Base-by-base conservation (phyloP, 2,113 vertebrate genomes). In the Labrus mixtus region DNA sequence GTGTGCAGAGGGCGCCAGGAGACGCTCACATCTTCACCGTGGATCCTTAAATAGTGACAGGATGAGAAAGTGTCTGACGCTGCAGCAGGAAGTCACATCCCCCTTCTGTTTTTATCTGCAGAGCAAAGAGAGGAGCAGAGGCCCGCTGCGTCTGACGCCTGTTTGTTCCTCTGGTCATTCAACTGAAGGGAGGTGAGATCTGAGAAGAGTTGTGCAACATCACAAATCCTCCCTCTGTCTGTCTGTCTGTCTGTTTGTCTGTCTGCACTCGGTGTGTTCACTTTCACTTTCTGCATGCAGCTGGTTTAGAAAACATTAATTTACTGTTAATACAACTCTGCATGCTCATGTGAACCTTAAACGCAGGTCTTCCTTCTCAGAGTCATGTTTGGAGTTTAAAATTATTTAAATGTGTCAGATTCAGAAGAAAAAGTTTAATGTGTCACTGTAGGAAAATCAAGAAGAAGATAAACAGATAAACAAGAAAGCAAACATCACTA, bases 81-180 rank as follows among this genome's bases (percentile, higher is more conserved):
- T 22, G 19, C 29, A 19, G 3, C 1, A 12, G 2, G 22, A 43
- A 65, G 50, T 50, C 36, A 20, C 37, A 56, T 43, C 22, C 22
- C 4, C 6, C 1, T 33, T 46, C 39, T 60, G 68, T 63, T 55
- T 68, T 43, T 29, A 15, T 58, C 4, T 5, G 36, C 12, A 20
- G 54, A 36, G 20, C 0, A 20, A 51, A 50, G 41, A 10, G 29
- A 6, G 8, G 36, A 15, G 8, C 46, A 3, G 65, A 36, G 46
- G 41, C 54, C 63, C 2, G 20, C 55, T 16, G 23, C 6, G 10
- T 55, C 10, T 7, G 33, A 19, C 29, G 8, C 65, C 45, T 63
- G 57, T 79, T 73, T 82, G 84, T n/a, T 65, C 81, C 87, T 53
- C 67, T 70, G 87, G 86, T 88, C 85, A 60, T 86, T 86, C 83